Base-by-base conservation (phyloP, 2,797 vertebrate genomes). In the Darevskia nairensis region DNA sequence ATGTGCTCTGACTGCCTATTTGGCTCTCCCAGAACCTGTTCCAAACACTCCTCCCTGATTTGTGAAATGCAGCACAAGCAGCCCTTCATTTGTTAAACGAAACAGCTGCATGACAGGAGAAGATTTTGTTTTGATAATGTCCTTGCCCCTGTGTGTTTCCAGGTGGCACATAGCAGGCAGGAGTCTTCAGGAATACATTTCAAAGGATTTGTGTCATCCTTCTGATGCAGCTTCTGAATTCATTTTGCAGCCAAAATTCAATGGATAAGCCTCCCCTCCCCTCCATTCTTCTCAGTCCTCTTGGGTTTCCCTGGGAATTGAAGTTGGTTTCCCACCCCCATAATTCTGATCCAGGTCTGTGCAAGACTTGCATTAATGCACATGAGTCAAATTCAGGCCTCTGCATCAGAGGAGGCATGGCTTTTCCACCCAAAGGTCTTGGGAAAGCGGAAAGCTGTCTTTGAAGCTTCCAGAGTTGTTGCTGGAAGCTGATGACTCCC, bases 401-500 rank as follows among this genome's bases (percentile, higher is more conserved):
- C 69, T 39, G 64, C 2, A 17, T 25, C 25, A 74, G n/a, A 19
- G 78, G 19, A 80, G 25, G 25, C 39, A 35, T 27, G 32, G 39
- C 23, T 80, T 89, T 66, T n/a, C 69, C 55, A 89, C 11, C 55
- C 66, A 80, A 83, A 78, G 68, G 27, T 72, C 35, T 72, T 78
- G 77, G 76, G 29, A 80, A 85, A 75, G 23, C 6, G 32, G 39
- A 80, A 85, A 74, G 19, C 27, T 84, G 46, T 46, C 11, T 66
- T 78, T 44, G 50, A 71, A 79, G 82, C 74, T 21, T 55, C 19
- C 50, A 41, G 46, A 78, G 11, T 84, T 78, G 75, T 72, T 84
- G 44, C 64, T 78, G 27, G 32, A 78, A 41, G 10, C 32, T 61
- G 59, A 25, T 44, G 27, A 84, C 29, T 88, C 61, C 61, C 41